Conservation (phyloP, 2,113 vertebrate species). For the Antechinus flavipes region DNA sequence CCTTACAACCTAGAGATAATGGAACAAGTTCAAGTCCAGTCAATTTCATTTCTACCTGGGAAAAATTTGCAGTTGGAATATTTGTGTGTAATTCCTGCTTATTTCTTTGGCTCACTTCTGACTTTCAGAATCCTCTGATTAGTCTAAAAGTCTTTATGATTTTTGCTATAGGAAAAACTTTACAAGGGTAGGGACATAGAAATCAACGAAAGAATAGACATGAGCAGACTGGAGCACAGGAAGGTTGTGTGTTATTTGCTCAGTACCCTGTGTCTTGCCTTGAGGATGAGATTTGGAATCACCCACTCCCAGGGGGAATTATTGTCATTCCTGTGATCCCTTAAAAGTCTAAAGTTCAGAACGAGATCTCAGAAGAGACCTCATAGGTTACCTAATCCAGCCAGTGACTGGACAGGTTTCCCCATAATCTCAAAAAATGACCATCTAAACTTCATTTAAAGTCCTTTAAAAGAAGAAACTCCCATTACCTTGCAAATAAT, state of each 20-base stretch:
- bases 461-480: neutral
- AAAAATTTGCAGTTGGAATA: neutral
- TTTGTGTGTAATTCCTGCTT: neutral
- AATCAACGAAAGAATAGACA: slow-evolving; percentile 5
- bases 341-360: neutral
- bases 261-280: neutral
- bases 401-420: too few relatives aligned
- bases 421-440: neutral
- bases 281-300: neutral
- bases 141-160: neutral
- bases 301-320: neutral
- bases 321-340: neutral
- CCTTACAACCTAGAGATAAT: neutral
- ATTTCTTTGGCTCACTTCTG: neutral
- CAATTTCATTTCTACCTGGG: neutral
- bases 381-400: neutral
- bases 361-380: neutral
- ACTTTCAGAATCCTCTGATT: slow-evolving; percentile 17
- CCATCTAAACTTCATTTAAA: neutral
- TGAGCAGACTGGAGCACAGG: neutral
- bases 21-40: neutral
- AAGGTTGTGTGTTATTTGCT: neutral
- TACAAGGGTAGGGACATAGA: neutral
- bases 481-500: neutral
- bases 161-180: slow-evolving; percentile 28